Percentiles rank a stretch among this genome's conserved stretches.
These are phyloP conservation scores for Calyptommatus sinebrachiatus DNA, from an alignment of 2,113 vertebrate species.

Conservation along the genomic window DNA sequence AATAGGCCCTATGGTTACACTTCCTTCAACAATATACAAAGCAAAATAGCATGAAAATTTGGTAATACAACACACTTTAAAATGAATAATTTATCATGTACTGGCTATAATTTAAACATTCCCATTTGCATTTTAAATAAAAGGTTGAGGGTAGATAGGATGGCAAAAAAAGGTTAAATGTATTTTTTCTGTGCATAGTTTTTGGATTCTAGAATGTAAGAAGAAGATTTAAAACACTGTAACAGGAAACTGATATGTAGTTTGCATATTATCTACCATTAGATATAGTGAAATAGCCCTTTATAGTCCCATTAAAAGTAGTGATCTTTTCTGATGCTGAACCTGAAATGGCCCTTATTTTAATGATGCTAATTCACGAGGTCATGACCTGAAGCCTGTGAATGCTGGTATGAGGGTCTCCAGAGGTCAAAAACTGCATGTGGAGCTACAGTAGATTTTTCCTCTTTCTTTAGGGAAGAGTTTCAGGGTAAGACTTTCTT, in stretches of 20 bases:
- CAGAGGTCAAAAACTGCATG: conserved; percentile 63
- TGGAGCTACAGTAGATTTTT: conserved; percentile 36
- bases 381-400: conserved; percentile 69
- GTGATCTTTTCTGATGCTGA: conserved; percentile 60
- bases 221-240: conserved; percentile 39
- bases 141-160: neutral
- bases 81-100: neutral
- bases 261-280: conserved; percentile 53
- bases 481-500: conserved; percentile 29
- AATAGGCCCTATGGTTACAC: neutral
- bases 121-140: neutral
- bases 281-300: conserved; percentile 44
- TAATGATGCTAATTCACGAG: conserved; percentile 68
- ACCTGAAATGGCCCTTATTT: conserved; percentile 61
- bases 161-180: neutral
- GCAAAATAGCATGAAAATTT: too few species aligned
- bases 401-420: conserved; percentile 69
- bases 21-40: neutral
- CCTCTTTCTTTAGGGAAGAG: neutral
- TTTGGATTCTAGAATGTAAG: conserved; percentile 16
- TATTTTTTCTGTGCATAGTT: neutral
- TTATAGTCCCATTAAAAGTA: conserved; percentile 39
- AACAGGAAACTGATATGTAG: conserved; percentile 50
- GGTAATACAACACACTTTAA: neutral
- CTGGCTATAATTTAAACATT: neutral